A percentile compares a stretch with the other conserved stretches of the same genome.
phyloP scores from a whole-genome alignment of 2,888 invertebrate genomes.

The Drosophila pegasa region DNA sequence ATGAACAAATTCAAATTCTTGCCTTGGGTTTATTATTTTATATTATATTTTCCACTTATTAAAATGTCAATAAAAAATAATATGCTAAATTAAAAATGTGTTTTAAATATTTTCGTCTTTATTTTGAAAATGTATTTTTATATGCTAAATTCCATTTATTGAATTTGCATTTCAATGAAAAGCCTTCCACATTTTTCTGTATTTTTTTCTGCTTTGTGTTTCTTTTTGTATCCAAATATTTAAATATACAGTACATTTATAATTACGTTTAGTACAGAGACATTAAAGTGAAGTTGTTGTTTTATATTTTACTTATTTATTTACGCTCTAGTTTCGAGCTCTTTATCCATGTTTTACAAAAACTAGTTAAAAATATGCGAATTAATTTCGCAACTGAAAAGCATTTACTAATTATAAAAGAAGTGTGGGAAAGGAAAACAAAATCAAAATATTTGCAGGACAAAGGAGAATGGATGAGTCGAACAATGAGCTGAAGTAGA shows the following conservation, averaged over 20 bases:
- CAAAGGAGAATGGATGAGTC: background rate
- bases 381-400: slow-evolving; percentile 59
- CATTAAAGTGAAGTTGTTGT: slow-evolving; percentile 73
- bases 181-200: slow-evolving; percentile 4
- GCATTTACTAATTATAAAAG: slow-evolving; percentile 65
- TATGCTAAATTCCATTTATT: slow-evolving; percentile 45
- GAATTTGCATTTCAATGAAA: slow-evolving; percentile 61
- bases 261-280: slow-evolving; percentile 74
- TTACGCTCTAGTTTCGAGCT: slow-evolving; percentile 75
- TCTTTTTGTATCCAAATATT: slow-evolving; percentile 72
- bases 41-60: slow-evolving; percentile 49
- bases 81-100: no score
- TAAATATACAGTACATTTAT: slow-evolving; percentile 82
- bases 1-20: slow-evolving; percentile 28
- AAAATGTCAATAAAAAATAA: slow-evolving; percentile 55
- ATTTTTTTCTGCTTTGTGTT: slow-evolving; percentile 43
- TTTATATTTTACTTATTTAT: slow-evolving; percentile 55
- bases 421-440: slow-evolving; percentile 40
- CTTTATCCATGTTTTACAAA: slow-evolving; percentile 67
- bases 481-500: background rate
- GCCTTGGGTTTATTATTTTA: slow-evolving; percentile 31
- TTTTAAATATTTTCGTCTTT: slow-evolving; percentile 30
- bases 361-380: slow-evolving; percentile 80
- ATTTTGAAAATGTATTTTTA: slow-evolving; percentile 14
- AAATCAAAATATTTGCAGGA: slow-evolving; percentile 24